phyloP scores from a whole-genome alignment of 2,888 invertebrate species.

The Linnaemya vulpina region DNA sequence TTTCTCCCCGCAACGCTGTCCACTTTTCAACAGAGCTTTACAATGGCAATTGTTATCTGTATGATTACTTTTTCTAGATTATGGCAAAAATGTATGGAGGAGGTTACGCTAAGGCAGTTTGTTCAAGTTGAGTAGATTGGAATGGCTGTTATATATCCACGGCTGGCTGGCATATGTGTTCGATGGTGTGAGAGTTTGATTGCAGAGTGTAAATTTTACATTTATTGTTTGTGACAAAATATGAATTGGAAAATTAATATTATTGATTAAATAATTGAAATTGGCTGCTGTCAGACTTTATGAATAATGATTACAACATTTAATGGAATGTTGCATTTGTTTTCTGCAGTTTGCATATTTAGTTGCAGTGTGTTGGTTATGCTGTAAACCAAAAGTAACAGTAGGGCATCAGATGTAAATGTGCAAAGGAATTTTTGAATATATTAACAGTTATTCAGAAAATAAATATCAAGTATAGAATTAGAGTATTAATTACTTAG shows the following conservation, averaged over 20 bases:
- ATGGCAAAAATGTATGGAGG: slow-evolving; percentile 40
- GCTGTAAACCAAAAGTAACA: not conserved
- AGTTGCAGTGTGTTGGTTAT: slow-evolving; percentile 21
- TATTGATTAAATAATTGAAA: slow-evolving; percentile 84
- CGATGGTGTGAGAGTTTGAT: slow-evolving; percentile 16
- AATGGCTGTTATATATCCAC: slow-evolving; percentile 12
- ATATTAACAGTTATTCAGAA: not conserved
- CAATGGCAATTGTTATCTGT: slow-evolving; percentile 48
- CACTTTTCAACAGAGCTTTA: not conserved
- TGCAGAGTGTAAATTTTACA: slow-evolving; percentile 77
- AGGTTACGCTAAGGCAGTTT: slow-evolving; percentile 43
- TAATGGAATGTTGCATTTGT: slow-evolving; percentile 51
- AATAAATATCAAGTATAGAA: not conserved
- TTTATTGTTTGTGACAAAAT: slow-evolving; percentile 83
- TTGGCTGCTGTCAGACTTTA: slow-evolving; percentile 78
- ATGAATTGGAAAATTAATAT: slow-evolving; percentile 83
- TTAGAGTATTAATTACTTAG: not conserved
- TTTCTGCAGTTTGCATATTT: slow-evolving; percentile 36
- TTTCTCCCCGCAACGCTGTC: not conserved
- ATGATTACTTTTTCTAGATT: slow-evolving; percentile 40
- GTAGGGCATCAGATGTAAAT: not conserved
- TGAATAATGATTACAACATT: slow-evolving; percentile 64
- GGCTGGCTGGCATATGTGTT: not conserved
- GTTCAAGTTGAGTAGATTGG: slow-evolving; percentile 16
- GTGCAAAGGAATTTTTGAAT: slow-evolving; percentile 75